A percentile compares a stretch with the other conserved stretches of the same genome.
These are phyloP conservation scores for Melitaea cinxia DNA, from an alignment of 1,140 invertebrate species.

Conservation along the genomic window DNA sequence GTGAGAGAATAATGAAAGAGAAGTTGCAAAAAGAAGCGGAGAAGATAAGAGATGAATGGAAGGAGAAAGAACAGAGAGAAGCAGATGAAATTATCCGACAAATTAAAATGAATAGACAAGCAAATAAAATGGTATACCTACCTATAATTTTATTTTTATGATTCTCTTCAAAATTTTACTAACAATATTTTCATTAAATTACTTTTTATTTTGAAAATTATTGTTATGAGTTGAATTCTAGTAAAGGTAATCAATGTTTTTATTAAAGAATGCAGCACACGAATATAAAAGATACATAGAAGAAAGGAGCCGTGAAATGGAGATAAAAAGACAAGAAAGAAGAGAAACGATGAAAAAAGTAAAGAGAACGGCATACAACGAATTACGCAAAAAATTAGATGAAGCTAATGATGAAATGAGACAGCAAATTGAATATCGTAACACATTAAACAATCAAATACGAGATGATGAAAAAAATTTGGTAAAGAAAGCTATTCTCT, in stretches of 20 bases:
- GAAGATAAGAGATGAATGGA: slow-evolving; percentile 44
- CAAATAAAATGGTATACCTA: slow-evolving; percentile 52
- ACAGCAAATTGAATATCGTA: slow-evolving; percentile 59
- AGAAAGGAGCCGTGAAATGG: slow-evolving; percentile 41
- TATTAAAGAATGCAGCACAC: slow-evolving; percentile 44
- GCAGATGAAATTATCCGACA: slow-evolving; percentile 36
- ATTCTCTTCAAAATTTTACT: too few species aligned
- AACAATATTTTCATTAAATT: too few species aligned
- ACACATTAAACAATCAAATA: slow-evolving; percentile 53
- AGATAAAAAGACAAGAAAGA: slow-evolving; percentile 45
- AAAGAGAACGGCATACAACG: slow-evolving; percentile 49
- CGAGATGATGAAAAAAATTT: slow-evolving; percentile 55
- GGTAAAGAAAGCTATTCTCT: slow-evolving; percentile 38
- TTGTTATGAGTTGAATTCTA: too few species aligned
- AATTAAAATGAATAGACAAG: slow-evolving; percentile 44
- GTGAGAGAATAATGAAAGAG: slow-evolving; percentile 46
- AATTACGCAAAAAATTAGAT: slow-evolving; percentile 54
- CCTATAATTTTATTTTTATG: neutral
- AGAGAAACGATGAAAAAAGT: slow-evolving; percentile 53
- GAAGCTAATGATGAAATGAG: slow-evolving; percentile 57
- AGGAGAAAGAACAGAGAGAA: slow-evolving; percentile 41
- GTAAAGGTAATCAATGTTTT: neutral
- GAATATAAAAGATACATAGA: slow-evolving; percentile 59
- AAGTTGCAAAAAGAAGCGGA: slow-evolving; percentile 46
- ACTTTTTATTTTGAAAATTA: slow-evolving; percentile 11